These are phyloP conservation scores for Panthera leo DNA, from an alignment of 2,113 vertebrate genomes.

Conservation along the genomic window DNA sequence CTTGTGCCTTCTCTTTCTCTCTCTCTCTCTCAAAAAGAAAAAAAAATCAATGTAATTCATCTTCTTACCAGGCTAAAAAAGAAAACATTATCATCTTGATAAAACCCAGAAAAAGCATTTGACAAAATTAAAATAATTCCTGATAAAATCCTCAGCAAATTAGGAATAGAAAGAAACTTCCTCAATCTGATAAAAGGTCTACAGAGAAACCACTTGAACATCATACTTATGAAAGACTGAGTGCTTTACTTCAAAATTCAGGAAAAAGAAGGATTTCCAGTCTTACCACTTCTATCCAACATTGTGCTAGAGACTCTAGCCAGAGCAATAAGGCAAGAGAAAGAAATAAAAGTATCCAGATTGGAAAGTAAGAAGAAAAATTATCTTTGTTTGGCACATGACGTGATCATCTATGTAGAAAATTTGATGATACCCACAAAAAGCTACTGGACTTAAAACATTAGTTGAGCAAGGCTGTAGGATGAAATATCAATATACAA, in stretches of 20 bases:
- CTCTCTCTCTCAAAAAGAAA: no score
- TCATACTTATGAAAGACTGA: neutral
- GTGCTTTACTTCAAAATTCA: neutral
- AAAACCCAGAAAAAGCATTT: neutral
- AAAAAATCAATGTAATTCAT: neutral
- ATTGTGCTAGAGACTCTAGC: neutral
- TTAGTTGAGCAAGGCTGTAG: neutral
- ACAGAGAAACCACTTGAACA: neutral
- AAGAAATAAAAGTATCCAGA: neutral
- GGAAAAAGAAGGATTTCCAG: neutral
- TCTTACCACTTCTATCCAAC: neutral
- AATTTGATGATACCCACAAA: neutral
- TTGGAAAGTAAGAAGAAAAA: neutral
- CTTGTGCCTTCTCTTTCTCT: no score
- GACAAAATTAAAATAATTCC: conserved; percentile 12
- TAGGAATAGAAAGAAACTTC: neutral
- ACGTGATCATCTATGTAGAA: neutral
- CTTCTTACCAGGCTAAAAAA: neutral
- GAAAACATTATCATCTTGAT: neutral
- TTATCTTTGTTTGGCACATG: neutral
- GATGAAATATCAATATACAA: neutral
- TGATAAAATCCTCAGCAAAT: neutral
- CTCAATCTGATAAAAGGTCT: neutral
- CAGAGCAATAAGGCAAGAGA: neutral
- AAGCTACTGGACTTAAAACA: neutral